Percentiles rank a stretch among this genome's conserved stretches.
These are phyloP conservation scores for Colostygia pectinataria DNA, from an alignment of 2,888 invertebrate species.

Conservation along the genomic window DNA sequence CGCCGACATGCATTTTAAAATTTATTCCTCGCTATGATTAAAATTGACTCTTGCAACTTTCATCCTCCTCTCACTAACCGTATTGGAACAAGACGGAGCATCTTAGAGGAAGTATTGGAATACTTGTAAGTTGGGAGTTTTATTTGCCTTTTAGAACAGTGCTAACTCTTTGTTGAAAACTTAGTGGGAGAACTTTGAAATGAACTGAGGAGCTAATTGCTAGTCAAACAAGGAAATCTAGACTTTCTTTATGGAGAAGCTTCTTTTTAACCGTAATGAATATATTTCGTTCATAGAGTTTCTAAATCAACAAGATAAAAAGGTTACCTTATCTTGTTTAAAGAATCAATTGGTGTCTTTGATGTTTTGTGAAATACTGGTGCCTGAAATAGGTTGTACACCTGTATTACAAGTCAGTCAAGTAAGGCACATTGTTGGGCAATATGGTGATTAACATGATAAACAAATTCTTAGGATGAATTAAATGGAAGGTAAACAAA, in stretches of 20 bases:
- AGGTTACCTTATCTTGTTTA: too few relatives aligned
- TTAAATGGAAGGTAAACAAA: too few relatives aligned
- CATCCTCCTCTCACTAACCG: constrained; percentile 14
- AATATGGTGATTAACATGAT: too few relatives aligned
- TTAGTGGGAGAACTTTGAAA: constrained; percentile 29
- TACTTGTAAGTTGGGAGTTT: constrained; percentile 28
- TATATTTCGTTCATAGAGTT: neutral
- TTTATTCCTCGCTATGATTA: constrained; percentile 35
- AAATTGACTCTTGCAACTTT: constrained; percentile 28
- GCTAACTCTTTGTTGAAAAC: constrained; percentile 33
- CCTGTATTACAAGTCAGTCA: too few relatives aligned
- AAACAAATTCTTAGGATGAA: too few relatives aligned
- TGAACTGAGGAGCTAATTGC: constrained; percentile 32
- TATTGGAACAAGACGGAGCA: constrained; percentile 10
- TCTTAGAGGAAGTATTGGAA: constrained; percentile 16
- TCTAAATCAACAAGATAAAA: too few relatives aligned
- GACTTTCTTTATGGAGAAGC: constrained; percentile 11
- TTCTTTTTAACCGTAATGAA: constrained; percentile 4
- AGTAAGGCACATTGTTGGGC: too few relatives aligned
- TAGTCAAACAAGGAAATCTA: constrained; percentile 30
- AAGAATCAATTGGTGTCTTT: too few relatives aligned
- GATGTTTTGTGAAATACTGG: too few relatives aligned
- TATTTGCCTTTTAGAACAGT: constrained; percentile 37
- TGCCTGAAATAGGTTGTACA: too few relatives aligned
- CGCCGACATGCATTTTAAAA: constrained; percentile 37